These are phyloP conservation scores for Lapara coniferarum DNA, from an alignment of 2,888 invertebrate species.

Conservation along the genomic window DNA sequence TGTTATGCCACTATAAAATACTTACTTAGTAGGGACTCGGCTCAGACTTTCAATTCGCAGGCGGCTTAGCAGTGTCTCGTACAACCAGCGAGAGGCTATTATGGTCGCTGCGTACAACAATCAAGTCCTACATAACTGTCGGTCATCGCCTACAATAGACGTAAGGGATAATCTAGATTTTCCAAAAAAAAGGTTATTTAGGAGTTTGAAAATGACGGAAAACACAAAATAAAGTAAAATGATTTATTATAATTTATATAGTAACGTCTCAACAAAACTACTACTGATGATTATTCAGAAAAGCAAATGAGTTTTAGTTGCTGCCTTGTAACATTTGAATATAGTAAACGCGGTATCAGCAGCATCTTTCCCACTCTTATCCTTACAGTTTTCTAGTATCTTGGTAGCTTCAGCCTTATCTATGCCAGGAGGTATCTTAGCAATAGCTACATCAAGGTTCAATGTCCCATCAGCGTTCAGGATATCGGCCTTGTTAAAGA, in stretches of 20 bases:
- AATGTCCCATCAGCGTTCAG: conserved; percentile 63
- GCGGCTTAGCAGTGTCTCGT: too few relatives aligned
- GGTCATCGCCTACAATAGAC: too few relatives aligned
- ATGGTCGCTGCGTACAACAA: too few relatives aligned
- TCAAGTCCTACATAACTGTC: too few relatives aligned
- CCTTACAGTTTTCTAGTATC: conserved; percentile 68
- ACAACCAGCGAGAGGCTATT: too few relatives aligned
- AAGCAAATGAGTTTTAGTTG: conserved; percentile 62
- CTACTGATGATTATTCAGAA: conserved; percentile 27
- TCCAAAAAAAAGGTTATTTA: too few relatives aligned
- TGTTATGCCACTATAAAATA: too few relatives aligned
- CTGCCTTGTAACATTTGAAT: conserved; percentile 72
- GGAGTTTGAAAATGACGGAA: too few relatives aligned
- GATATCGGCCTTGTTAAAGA: conserved; percentile 72
- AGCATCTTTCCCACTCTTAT: conserved; percentile 61
- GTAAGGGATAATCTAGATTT: too few relatives aligned
- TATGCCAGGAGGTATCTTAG: conserved; percentile 66
- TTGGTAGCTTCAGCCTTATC: conserved; percentile 65
- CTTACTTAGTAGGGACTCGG: too few relatives aligned
- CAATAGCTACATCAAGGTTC: conserved; percentile 67
- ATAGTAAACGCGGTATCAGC: conserved; percentile 70
- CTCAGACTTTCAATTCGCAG: too few relatives aligned
- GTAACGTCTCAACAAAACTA: conserved; percentile 15
- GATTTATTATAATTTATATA: not conserved
- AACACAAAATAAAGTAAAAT: not conserved